These are phyloP conservation scores for Drosophila biarmipes DNA, from an alignment of 1,140 invertebrate species.

Conservation along the genomic window DNA sequence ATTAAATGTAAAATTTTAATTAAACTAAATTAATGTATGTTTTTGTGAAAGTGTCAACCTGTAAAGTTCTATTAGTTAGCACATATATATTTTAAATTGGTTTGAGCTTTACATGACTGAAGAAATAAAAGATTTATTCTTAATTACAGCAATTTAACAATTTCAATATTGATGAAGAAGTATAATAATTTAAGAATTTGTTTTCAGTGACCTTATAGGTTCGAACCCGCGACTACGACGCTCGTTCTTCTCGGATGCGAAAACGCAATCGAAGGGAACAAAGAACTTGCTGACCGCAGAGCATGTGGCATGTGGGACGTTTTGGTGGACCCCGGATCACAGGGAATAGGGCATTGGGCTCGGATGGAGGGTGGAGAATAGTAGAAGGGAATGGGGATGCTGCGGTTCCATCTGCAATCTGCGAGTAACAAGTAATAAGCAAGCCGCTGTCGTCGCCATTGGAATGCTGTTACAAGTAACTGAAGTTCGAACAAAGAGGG, in stretches of 20 bases:
- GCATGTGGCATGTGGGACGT: slow-evolving; percentile 55
- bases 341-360: background rate
- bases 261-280: slow-evolving; percentile 63
- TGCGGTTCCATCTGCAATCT: slow-evolving; percentile 36
- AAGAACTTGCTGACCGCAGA: slow-evolving; percentile 76
- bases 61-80: too few relatives aligned
- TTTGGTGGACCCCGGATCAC: background rate
- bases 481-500: slow-evolving; percentile 73
- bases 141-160: too few relatives aligned
- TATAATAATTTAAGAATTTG: too few relatives aligned
- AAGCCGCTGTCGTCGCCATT: slow-evolving; percentile 58
- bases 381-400: slow-evolving; percentile 25
- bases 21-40: too few relatives aligned
- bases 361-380: background rate
- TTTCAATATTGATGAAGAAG: too few relatives aligned
- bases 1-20: too few relatives aligned
- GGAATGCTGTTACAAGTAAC: slow-evolving; percentile 79
- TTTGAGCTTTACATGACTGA: too few relatives aligned
- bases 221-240: too few relatives aligned
- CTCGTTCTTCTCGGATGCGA: slow-evolving; percentile 17
- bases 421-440: slow-evolving; percentile 62
- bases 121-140: too few relatives aligned
- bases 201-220: too few relatives aligned
- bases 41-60: too few relatives aligned
- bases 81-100: too few relatives aligned